Conservation (phyloP, 2,797 vertebrate species). For the Pyrocephalus nanus region DNA sequence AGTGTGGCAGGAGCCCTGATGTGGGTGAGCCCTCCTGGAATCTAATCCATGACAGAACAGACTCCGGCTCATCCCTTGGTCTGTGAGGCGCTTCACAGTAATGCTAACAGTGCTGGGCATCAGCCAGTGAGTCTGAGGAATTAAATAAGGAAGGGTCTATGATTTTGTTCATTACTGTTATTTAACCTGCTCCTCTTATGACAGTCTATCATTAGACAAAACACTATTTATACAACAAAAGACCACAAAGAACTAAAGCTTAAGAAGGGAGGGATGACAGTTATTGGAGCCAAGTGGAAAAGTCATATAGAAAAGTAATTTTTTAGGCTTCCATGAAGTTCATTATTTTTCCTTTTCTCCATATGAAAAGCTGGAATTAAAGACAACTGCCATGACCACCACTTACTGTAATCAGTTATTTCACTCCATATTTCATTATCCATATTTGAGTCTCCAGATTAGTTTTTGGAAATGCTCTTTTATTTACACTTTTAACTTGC, state of each 20-base stretch:
- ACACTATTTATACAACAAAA: not conserved
- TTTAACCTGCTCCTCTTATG: not conserved
- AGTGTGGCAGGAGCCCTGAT: accelerated
- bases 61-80: not conserved
- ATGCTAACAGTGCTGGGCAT: not conserved
- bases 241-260: not conserved
- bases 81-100: not conserved
- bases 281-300: not conserved
- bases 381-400: not conserved
- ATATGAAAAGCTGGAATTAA: not conserved
- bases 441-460: not conserved
- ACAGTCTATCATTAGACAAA: not conserved
- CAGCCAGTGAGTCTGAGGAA: not conserved
- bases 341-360: not conserved
- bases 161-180: not conserved
- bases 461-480: not conserved
- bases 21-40: not conserved
- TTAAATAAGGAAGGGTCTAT: not conserved
- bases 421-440: not conserved
- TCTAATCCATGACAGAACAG: accelerated
- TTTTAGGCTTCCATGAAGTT: not conserved
- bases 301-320: not conserved
- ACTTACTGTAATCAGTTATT: not conserved
- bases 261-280: not conserved
- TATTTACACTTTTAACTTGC: not conserved